Evolutionary conservation across 92 coral and sea anemone species (phyloP).

Genomic region (Palythoa grandis): DNA sequence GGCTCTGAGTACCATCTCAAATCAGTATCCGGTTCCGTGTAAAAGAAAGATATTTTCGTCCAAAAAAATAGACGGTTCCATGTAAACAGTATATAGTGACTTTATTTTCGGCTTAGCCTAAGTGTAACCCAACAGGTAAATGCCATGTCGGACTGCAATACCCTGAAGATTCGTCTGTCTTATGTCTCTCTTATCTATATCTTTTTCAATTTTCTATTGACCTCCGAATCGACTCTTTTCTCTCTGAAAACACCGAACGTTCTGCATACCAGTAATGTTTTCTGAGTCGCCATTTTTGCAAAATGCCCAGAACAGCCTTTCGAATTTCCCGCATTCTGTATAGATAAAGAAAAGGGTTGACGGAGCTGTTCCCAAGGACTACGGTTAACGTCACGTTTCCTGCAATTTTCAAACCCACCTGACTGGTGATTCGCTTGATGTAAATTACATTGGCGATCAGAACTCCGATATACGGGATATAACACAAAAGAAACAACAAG

Average conservation of each 20-base stretch:
- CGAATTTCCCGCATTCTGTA: conserved; percentile 43
- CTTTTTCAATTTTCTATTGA: background rate
- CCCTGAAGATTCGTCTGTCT: too few relatives aligned
- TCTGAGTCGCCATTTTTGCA: background rate
- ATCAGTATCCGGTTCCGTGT: too few relatives aligned
- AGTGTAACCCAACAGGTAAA: too few relatives aligned
- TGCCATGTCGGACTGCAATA: too few relatives aligned
- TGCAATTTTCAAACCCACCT: conserved; percentile 32
- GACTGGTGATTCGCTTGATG: conserved; percentile 21
- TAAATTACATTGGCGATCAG: conserved; percentile 26
- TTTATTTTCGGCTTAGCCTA: too few relatives aligned
- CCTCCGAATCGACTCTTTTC: background rate
- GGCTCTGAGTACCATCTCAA: too few relatives aligned
- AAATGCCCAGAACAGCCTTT: conserved; percentile 15
- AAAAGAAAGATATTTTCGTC: too few relatives aligned
- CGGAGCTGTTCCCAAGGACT: conserved; percentile 34
- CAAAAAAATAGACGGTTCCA: too few relatives aligned
- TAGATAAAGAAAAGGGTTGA: conserved; percentile 34
- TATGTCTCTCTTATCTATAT: background rate
- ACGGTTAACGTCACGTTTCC: conserved; percentile 40
- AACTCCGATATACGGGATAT: conserved; percentile 38
- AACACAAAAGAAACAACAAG: conserved; percentile 17
- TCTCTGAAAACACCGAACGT: conserved; percentile 12
- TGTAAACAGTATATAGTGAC: too few relatives aligned
- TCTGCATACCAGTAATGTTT: background rate